Evolutionary conservation across 2,113 vertebrate species (phyloP), one percentile per base, ranked within the genome.

Genomic region (Pungitius pungitius): DNA sequence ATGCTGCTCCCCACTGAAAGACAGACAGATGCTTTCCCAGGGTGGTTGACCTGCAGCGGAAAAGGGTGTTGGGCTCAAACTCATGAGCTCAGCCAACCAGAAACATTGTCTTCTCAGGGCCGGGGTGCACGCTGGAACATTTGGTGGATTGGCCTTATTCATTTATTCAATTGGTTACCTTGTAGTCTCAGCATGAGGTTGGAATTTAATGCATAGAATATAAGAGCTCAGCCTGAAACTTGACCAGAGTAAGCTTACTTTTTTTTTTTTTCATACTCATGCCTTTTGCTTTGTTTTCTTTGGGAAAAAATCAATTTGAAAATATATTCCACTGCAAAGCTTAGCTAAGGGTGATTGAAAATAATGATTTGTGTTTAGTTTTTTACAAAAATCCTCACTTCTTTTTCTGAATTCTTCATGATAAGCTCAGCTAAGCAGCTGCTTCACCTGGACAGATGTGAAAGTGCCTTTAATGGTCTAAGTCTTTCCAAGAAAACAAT

Each of bases 21-120:
- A 86, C 39, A 80, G 75, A 89, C 82, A 87, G 85, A 85, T 91
- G 87, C 73, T 68, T 57, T 73, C 71, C 75, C 39, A 3, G 26
- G 56, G 64, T 61, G 33, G 30, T 61, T 80, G 79, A 88, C 82
- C 84, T 68, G 39, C 59, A 78, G 61, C 64, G 66, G 61, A 69
- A 51, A 52, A 57, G 18, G 43, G 73, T 76, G 77, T 75, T 45
- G 7, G 49, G 39, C 37, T 58, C 49, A 71, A 76, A 82, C 69
- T 81, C 77, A 75, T 85, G 77, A 79, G 80, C 65, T 72, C 73
- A 78, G 35, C 75, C 73, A 62, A 75, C 60, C 81, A 63, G 76
- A 80, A 86, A 80, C 30, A 1, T 2, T 15, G 35, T 45, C 43
- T 42, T 74, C 54, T 26, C 43, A 39, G 61, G 71, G 73, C 78